Base-by-base conservation (phyloP, 2,113 vertebrate species). In the Cariama cristata region DNA sequence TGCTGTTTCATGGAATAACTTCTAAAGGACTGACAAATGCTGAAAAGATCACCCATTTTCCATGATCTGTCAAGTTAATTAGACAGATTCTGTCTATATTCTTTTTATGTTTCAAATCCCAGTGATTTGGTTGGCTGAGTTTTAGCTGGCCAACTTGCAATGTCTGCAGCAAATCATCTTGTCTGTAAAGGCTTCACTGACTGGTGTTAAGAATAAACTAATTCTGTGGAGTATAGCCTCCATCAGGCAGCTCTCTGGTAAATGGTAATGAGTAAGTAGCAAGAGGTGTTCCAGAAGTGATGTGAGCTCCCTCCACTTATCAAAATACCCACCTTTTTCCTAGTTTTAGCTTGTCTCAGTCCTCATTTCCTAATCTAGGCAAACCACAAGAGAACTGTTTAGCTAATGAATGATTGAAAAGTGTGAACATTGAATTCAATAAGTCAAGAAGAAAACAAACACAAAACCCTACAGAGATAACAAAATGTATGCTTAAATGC, bases 341-440 rank as follows among this genome's bases (percentile, higher is more conserved):
- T 94, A 45, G 62, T 91, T 94, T 96, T 88, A 80, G 50, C 67
- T 89, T 79, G 71, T 91, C 73, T 71, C 66, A 94, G 53, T 49
- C 80, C 80, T 95, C 86, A 85, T 93, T 96, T 95, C 84, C 77
- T 95, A 90, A 91, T 93, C 91, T 66, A 59, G 84, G 63, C 91
- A 93, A 96, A 86, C 80, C 97, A 96, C 96, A 58, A 91, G 91
- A 96, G 95, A 87, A 83, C 84, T 67, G 81, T 96, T 95, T 94
- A 94, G 84, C 87, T 97, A 97, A 97, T 96, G 84, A 95, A 95
- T 97, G 97, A 97, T 92, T 97, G 95, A 97, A 93, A 97, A 95
- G 89, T 94, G 91, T 88, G 95, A 96, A 86, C 91, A 93, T 77
- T 2, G 0, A 90, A 93, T 96, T 97, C 93, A 96, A 55, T 96